These are phyloP conservation scores for Drosophila funebris DNA, from an alignment of 1,140 invertebrate genomes.

Conservation along the genomic window DNA sequence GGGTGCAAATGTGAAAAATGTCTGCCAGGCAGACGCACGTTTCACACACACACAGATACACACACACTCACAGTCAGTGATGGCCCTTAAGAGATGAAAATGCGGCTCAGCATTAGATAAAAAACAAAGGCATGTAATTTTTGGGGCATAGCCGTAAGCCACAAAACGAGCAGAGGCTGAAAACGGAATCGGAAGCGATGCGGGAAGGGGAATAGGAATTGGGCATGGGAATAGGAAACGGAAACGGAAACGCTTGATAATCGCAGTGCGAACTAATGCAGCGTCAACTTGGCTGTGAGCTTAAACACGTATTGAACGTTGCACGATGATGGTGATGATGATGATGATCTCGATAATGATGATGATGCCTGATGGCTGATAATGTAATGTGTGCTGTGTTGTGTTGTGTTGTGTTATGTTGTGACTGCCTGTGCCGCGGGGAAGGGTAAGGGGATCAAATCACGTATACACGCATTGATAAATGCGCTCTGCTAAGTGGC, in stretches of 20 bases:
- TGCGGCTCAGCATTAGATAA: conserved; percentile 69
- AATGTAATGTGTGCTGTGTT: conserved; percentile 25
- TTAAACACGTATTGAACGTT: conserved; percentile 44
- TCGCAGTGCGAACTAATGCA: conserved; percentile 57
- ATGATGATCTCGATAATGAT: conserved; percentile 31
- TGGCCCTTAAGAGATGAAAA: conserved; percentile 65
- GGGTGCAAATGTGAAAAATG: conserved; percentile 47
- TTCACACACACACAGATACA: neutral
- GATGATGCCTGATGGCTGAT: conserved; percentile 60
- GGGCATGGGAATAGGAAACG: conserved; percentile 14
- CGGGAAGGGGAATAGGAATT: too few species aligned
- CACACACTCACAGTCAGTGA: neutral
- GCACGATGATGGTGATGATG: conserved; percentile 4
- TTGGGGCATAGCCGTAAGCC: conserved; percentile 58
- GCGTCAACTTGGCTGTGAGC: conserved; percentile 47
- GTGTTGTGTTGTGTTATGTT: too few species aligned
- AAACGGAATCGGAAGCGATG: neutral
- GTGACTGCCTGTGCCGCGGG: too few species aligned
- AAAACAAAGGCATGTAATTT: conserved; percentile 79
- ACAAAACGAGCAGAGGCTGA: conserved; percentile 52
- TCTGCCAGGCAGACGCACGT: conserved; percentile 52
- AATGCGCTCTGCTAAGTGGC: conserved; percentile 68
- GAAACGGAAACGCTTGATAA: conserved; percentile 75
- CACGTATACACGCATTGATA: conserved; percentile 71
- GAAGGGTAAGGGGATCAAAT: conserved; percentile 36